Conservation (phyloP, 2,797 vertebrate genomes). For the Phataginus tricuspis region DNA sequence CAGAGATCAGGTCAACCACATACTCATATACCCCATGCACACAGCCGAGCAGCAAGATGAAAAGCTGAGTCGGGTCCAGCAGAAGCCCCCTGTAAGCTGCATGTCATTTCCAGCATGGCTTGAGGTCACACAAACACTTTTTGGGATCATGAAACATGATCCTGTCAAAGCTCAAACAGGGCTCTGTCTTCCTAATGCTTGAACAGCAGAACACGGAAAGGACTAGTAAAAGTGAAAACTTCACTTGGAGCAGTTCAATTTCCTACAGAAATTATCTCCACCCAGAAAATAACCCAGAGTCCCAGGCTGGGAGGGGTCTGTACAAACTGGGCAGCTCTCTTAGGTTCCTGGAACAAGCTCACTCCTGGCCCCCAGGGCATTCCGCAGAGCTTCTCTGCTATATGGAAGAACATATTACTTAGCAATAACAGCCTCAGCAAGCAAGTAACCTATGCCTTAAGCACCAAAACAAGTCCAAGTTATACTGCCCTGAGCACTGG, state of each 20-base stretch:
- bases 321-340: conserved; percentile 44
- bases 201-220: conserved; percentile 82
- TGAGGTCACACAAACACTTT: conserved; percentile 85
- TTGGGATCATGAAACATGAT: conserved; percentile 82
- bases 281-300: conserved; percentile 84
- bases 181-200: conserved; percentile 81
- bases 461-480: neutral
- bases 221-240: conserved; percentile 73
- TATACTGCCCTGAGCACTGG: neutral
- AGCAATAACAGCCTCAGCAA: neutral
- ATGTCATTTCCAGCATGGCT: conserved; percentile 78
- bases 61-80: neutral
- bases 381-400: neutral
- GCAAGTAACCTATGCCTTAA: neutral
- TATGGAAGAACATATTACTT: neutral
- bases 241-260: conserved; percentile 82
- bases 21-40: neutral
- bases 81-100: conserved; percentile 63
- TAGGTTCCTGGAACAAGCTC: conserved; percentile 41
- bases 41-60: neutral
- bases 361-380: neutral
- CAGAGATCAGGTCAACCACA: neutral
- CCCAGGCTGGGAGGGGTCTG: conserved; percentile 53
- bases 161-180: conserved; percentile 80
- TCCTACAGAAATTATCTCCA: conserved; percentile 85